Evolutionary conservation across 2,797 vertebrate genomes (phyloP), one percentile per base, ranked within the genome.

Genomic region (Acropternis orthonyx): DNA sequence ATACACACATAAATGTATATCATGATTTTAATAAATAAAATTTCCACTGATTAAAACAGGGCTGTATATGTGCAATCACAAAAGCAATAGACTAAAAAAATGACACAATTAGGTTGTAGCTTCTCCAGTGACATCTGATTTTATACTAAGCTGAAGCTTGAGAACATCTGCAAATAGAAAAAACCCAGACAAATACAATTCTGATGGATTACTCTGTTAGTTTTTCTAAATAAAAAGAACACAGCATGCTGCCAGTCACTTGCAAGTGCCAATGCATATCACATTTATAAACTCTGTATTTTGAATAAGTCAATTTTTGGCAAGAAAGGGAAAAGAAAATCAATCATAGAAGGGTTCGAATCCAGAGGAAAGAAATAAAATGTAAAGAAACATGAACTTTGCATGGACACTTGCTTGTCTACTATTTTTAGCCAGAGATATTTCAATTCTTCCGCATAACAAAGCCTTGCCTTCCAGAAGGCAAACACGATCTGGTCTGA

Each of bases 391-490:
- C 18, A n/a, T 87, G 84, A 95, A 90, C 83, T 94, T 95, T 94
- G 81, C 61, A 66, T n/a, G 85, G 89, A 89, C 93, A 80, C 77
- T 97, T 82, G 88, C 77, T 85, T 80, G 59, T 74, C 80, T 69
- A n/a, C 84, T 95, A 92, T 97, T 96, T 97, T 96, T 95, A 96
- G 92, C 82, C 32, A 54, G 46, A 93, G 89, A 67, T 94, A 93
- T 88, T 93, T 95, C 68, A 80, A 52, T 85, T 91, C 85, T 89
- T 94, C 77, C 3, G 1, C 61, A 54, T 61, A 90, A 89, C 85
- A 92, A 84, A 92, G 89, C 56, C 75, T 85, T 92, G 79, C 20
- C 56, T 91, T 97, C 71, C 93, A 93, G 83, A 84, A 91, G 72
- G 76, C 91, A 94, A 95, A 85, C 68, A 89, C 8, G 28, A 81